These are phyloP conservation scores for Plodia interpunctella DNA, from an alignment of 1,140 invertebrate genomes.

Conservation along the genomic window DNA sequence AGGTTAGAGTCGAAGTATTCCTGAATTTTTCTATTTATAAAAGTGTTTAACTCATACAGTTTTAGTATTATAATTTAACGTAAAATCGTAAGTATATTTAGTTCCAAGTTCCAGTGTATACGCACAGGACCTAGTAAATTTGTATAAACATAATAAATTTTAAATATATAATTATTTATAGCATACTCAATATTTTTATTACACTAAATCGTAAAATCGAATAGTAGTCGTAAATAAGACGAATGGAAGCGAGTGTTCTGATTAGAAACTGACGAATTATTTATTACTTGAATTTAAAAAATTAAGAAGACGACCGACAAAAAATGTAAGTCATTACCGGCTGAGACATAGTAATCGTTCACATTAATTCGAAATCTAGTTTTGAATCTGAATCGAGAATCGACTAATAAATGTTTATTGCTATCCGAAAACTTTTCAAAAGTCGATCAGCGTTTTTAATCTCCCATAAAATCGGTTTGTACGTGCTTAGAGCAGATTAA, in stretches of 20 bases:
- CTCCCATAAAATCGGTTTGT: slow-evolving; percentile 60
- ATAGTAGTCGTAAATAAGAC: slow-evolving; percentile 9
- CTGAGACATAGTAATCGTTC: slow-evolving; percentile 34
- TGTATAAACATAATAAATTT: too few relatives aligned
- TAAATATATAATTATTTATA: background rate
- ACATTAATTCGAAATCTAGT: slow-evolving; percentile 42
- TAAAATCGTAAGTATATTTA: too few relatives aligned
- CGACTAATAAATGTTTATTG: slow-evolving; percentile 46
- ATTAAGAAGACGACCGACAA: slow-evolving; percentile 16
- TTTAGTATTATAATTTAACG: too few relatives aligned
- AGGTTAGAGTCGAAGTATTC: too few relatives aligned
- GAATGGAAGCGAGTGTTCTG: slow-evolving; percentile 8
- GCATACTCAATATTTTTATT: slow-evolving; percentile 6
- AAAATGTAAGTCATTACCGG: slow-evolving; percentile 19
- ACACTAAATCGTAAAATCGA: slow-evolving; percentile 11
- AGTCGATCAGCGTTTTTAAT: slow-evolving; percentile 61
- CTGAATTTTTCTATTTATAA: too few relatives aligned
- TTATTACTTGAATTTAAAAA: slow-evolving; percentile 25
- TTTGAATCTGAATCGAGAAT: slow-evolving; percentile 25
- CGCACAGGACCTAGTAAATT: too few relatives aligned
- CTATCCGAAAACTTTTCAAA: slow-evolving; percentile 44
- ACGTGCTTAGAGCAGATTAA: slow-evolving; percentile 69
- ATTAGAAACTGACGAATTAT: slow-evolving; percentile 16
- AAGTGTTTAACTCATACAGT: too few relatives aligned
- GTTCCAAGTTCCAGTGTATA: too few relatives aligned